phyloP scores from a whole-genome alignment of 2,888 invertebrate species.

The Drosophila parthenogenetica region DNA sequence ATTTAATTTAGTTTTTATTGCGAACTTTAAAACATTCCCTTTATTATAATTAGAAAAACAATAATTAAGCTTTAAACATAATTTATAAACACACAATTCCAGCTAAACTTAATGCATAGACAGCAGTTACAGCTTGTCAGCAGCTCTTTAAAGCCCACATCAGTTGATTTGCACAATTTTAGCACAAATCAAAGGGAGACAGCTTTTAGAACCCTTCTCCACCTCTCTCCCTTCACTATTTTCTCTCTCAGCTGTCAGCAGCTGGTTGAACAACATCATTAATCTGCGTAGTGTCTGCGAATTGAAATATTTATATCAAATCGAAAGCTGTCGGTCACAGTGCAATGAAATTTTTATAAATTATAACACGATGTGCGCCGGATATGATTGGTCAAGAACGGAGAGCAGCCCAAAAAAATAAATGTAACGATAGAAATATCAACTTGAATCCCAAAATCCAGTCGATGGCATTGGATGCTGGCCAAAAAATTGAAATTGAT shows the following conservation, averaged over 20 bases:
- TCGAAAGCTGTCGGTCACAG: slow-evolving; percentile 79
- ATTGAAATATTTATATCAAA: slow-evolving; percentile 81
- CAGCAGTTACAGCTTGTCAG: slow-evolving; percentile 48
- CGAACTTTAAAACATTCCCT: no score
- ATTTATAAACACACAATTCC: no score
- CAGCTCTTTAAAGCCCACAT: slow-evolving; percentile 45
- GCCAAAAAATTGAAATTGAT: slow-evolving; percentile 74
- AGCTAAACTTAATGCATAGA: slow-evolving; percentile 1
- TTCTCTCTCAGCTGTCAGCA: slow-evolving; percentile 66
- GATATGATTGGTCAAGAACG: slow-evolving; percentile 61
- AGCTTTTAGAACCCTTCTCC: slow-evolving; percentile 19
- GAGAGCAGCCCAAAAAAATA: slow-evolving; percentile 7
- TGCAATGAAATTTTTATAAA: slow-evolving; percentile 79
- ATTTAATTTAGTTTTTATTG: no score
- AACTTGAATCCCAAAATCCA: slow-evolving; percentile 30
- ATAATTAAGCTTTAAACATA: no score
- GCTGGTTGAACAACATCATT: slow-evolving; percentile 64
- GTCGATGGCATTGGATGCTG: slow-evolving; percentile 48
- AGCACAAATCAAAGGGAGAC: slow-evolving; percentile 8
- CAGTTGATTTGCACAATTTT: slow-evolving; percentile 26
- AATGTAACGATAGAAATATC: slow-evolving; percentile 65
- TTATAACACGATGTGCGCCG: slow-evolving; percentile 64
- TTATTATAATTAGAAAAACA: no score
- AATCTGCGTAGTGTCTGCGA: slow-evolving; percentile 64
- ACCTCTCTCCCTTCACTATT: not conserved